Conservation (phyloP, 2,797 vertebrate genomes). For the Cuculus canorus region DNA sequence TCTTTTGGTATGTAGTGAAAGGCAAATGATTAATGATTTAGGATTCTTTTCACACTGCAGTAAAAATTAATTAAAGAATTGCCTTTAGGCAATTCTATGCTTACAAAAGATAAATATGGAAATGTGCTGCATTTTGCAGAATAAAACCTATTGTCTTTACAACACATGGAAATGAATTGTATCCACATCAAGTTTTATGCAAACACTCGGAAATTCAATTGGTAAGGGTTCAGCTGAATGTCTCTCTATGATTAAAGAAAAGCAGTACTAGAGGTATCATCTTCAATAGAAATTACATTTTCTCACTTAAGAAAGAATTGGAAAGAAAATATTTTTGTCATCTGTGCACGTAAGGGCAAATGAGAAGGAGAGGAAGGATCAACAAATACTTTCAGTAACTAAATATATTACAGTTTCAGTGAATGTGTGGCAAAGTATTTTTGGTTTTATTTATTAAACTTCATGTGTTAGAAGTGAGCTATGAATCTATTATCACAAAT, state of each 20-base stretch:
- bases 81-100: conserved; percentile 57
- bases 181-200: conserved; percentile 53
- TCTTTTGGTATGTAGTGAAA: conserved; percentile 40
- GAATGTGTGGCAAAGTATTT: neutral
- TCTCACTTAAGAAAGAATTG: conserved; percentile 21
- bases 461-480: neutral
- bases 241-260: conserved; percentile 55
- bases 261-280: neutral
- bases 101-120: conserved; percentile 55
- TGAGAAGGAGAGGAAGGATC: neutral
- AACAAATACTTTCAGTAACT: neutral
- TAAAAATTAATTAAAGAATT: conserved; percentile 68
- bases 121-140: conserved; percentile 53
- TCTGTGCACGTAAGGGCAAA: neutral
- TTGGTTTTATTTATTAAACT: conserved; percentile 5
- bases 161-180: conserved; percentile 31
- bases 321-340: conserved; percentile 38
- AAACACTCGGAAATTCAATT: conserved; percentile 62
- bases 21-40: conserved; percentile 56
- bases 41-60: conserved; percentile 51
- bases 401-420: neutral
- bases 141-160: conserved; percentile 41
- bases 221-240: conserved; percentile 47
- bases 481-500: neutral
- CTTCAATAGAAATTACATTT: conserved; percentile 48